phyloP scores from a whole-genome alignment of 2,797 vertebrate genomes.

The Parotocinclus haroldoi region DNA sequence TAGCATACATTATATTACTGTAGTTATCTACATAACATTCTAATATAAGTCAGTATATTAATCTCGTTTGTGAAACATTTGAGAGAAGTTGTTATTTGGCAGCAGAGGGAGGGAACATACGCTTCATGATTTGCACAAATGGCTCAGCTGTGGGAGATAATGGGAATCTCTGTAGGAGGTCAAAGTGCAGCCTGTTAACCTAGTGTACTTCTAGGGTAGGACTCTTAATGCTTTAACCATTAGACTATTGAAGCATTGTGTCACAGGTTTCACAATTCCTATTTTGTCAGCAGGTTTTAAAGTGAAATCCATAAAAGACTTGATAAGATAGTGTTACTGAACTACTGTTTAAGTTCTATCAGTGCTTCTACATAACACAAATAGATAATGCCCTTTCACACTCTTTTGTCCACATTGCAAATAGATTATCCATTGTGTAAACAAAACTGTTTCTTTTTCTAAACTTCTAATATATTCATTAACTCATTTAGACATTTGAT shows the following conservation, averaged over 20 bases:
- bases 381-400: not conserved
- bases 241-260: not conserved
- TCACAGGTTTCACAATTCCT: not conserved
- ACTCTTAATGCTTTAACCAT: constrained; percentile 23
- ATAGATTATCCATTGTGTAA: not conserved
- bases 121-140: constrained; percentile 49
- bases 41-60: too few species aligned
- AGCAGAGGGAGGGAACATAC: constrained; percentile 38
- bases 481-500: too few species aligned
- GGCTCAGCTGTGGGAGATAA: constrained; percentile 52
- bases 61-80: not conserved
- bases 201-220: not conserved
- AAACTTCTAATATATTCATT: too few species aligned
- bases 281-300: constrained; percentile 27
- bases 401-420: not conserved
- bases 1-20: too few species aligned
- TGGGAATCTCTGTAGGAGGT: constrained; percentile 48
- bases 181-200: constrained; percentile 37
- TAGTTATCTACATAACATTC: too few species aligned
- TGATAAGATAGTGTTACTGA: constrained; percentile 14
- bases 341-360: constrained; percentile 7
- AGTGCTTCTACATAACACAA: not conserved
- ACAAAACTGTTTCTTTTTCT: too few species aligned
- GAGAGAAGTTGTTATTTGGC: constrained; percentile 32
- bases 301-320: constrained; percentile 9